phyloP scores from a whole-genome alignment of 1,140 invertebrate genomes.

The Wasmannia auropunctata region DNA sequence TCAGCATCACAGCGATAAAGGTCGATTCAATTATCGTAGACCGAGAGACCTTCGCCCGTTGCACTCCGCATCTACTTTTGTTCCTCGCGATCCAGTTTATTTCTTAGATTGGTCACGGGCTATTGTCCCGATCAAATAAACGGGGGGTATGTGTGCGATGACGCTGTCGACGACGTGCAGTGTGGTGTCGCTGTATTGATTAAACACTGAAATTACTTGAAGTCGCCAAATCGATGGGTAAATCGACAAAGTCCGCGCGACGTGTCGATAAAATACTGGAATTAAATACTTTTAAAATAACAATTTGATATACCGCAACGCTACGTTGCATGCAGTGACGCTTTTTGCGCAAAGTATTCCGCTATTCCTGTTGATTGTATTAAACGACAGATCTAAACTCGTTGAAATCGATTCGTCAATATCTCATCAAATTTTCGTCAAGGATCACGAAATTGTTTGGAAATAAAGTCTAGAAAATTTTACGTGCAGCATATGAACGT shows the following conservation, averaged over 20 bases:
- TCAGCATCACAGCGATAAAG: constrained; percentile 54
- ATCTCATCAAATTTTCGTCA: background rate
- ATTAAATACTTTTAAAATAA: background rate
- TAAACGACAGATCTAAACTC: background rate
- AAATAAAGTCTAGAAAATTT: background rate
- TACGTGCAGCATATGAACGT: background rate
- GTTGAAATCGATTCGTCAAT: background rate
- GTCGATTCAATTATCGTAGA: constrained; percentile 59
- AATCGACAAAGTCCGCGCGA: background rate
- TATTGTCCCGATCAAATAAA: constrained; percentile 50
- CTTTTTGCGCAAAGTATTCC: background rate
- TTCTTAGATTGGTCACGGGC: constrained; percentile 42
- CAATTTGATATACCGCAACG: background rate
- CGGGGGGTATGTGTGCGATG: constrained; percentile 6
- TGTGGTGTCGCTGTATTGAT: background rate
- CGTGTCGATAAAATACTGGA: background rate
- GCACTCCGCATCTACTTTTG: constrained; percentile 49
- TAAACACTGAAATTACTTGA: constrained; percentile 17
- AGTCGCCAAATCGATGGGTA: background rate
- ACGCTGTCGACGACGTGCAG: background rate
- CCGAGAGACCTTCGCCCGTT: constrained; percentile 14
- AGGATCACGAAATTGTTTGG: background rate
- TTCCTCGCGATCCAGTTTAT: constrained; percentile 44
- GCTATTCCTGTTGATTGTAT: background rate
- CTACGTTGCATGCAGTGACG: background rate